Conservation (phyloP, 2,888 invertebrate genomes). For the Melanotus villosus region DNA sequence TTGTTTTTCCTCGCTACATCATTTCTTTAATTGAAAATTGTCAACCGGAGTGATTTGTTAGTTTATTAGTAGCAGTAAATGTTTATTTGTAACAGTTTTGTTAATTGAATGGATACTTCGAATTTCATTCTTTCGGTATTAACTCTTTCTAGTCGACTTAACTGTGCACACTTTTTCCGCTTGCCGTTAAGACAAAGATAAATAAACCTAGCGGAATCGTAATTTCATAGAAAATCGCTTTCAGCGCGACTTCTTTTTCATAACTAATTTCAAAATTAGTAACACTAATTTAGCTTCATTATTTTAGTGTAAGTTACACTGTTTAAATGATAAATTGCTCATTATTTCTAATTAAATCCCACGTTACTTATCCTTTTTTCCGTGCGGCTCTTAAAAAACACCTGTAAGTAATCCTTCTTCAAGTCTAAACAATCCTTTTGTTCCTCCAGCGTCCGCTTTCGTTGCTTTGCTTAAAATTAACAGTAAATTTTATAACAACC, state of each 20-base stretch:
- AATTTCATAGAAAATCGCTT: conserved; percentile 25
- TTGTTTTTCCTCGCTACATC: conserved; percentile 47
- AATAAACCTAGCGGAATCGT: neutral
- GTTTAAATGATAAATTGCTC: conserved; percentile 35
- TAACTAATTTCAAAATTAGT: conserved; percentile 41
- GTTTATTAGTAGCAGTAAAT: conserved; percentile 47
- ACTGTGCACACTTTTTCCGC: neutral
- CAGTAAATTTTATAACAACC: no score
- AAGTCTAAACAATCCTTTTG: no score
- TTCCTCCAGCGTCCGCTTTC: no score
- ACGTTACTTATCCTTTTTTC: neutral
- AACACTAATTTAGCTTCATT: conserved; percentile 41
- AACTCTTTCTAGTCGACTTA: no score
- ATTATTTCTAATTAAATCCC: conserved; percentile 28
- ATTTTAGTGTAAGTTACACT: conserved; percentile 39
- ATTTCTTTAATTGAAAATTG: conserved; percentile 49
- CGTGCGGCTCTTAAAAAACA: neutral
- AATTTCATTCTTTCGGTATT: conserved; percentile 25
- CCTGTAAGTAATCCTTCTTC: neutral
- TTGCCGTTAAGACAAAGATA: conserved; percentile 2
- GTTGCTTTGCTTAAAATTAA: no score
- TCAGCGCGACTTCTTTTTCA: conserved; percentile 31
- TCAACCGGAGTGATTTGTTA: conserved; percentile 46
- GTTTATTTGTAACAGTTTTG: conserved; percentile 43
- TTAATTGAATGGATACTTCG: conserved; percentile 39